Percentiles rank a stretch among this genome's conserved stretches.
phyloP scores from a whole-genome alignment of 2,113 vertebrate genomes.

The Argyrosomus japonicus region DNA sequence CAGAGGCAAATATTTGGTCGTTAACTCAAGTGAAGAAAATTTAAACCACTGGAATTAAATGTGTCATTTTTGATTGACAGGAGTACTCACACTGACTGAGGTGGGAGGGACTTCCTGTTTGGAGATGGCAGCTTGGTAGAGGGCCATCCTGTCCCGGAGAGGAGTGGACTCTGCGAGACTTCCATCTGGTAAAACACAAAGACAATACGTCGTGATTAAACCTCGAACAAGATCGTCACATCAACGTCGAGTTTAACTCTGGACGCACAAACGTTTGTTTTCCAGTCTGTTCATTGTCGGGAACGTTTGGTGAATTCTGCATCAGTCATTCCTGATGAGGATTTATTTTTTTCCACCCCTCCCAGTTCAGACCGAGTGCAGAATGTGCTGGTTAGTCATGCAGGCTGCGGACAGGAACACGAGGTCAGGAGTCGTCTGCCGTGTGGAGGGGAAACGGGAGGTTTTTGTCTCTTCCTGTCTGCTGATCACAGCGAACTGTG shows the following conservation, averaged over 20 bases:
- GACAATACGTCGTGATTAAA: neutral
- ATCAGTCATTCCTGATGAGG: neutral
- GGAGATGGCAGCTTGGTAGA: constrained; percentile 94
- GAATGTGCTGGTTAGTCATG: constrained; percentile 25
- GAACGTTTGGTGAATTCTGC: neutral
- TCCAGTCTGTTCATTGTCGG: neutral
- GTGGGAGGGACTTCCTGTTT: constrained; percentile 83
- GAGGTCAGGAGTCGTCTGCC: constrained; percentile 54
- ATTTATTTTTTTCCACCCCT: neutral
- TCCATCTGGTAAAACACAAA: constrained; percentile 67
- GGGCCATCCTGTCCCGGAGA: constrained; percentile 93
- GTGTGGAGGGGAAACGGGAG: constrained; percentile 11
- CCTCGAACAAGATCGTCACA: neutral
- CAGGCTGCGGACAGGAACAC: constrained; percentile 17
- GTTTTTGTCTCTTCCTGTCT: constrained; percentile 31
- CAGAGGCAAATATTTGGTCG: too few relatives aligned
- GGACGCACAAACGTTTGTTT: too few relatives aligned
- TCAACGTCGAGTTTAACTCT: too few relatives aligned
- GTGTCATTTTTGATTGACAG: neutral
- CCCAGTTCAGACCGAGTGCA: constrained; percentile 25
- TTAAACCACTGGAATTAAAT: too few relatives aligned
- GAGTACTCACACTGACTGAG: constrained; percentile 70
- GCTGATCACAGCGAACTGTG: constrained; percentile 27
- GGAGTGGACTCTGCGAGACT: constrained; percentile 87
- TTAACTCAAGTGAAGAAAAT: too few relatives aligned